phyloP scores from a whole-genome alignment of 2,888 invertebrate species.

The Masnerella sp. region DNA sequence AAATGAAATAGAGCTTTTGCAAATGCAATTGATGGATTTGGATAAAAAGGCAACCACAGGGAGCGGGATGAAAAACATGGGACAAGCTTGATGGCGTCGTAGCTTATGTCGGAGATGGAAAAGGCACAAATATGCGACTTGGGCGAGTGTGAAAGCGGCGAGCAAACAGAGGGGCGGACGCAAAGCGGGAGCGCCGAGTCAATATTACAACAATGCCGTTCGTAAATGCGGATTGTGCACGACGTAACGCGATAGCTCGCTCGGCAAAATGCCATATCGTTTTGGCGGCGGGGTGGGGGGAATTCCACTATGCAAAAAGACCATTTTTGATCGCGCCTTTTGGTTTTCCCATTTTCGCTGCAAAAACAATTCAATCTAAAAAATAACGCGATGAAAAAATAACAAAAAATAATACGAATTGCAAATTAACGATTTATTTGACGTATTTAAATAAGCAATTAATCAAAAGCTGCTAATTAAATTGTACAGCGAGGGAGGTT shows the following conservation, averaged over 20 bases:
- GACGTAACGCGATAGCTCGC: conserved; percentile 54
- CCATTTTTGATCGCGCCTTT: conserved; percentile 43
- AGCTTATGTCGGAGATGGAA: conserved; percentile 43
- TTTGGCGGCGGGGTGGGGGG: too few species aligned
- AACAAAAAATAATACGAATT: too few species aligned
- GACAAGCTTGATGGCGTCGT: conserved; percentile 29
- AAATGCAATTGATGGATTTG: too few species aligned
- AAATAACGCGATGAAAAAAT: too few species aligned
- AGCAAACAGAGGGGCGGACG: conserved; percentile 62
- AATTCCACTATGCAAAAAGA: conserved; percentile 33
- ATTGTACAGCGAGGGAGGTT: conserved; percentile 18
- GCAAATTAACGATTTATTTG: too few species aligned
- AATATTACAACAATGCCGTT: conserved; percentile 59
- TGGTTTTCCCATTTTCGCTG: too few species aligned
- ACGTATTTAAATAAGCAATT: conserved; percentile 15
- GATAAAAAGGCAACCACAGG: too few species aligned
- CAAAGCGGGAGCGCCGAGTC: conserved; percentile 52
- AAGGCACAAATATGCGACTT: conserved; percentile 61
- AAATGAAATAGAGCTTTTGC: too few species aligned
- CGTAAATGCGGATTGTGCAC: conserved; percentile 55
- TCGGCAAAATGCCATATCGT: conserved; percentile 55
- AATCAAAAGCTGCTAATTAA: conserved; percentile 31
- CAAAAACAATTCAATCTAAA: too few species aligned
- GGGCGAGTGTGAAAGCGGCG: conserved; percentile 64
- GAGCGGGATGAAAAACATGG: conserved; percentile 26